phyloP scores from a whole-genome alignment of 1,140 invertebrate genomes.

The Brachionus plicatilis region DNA sequence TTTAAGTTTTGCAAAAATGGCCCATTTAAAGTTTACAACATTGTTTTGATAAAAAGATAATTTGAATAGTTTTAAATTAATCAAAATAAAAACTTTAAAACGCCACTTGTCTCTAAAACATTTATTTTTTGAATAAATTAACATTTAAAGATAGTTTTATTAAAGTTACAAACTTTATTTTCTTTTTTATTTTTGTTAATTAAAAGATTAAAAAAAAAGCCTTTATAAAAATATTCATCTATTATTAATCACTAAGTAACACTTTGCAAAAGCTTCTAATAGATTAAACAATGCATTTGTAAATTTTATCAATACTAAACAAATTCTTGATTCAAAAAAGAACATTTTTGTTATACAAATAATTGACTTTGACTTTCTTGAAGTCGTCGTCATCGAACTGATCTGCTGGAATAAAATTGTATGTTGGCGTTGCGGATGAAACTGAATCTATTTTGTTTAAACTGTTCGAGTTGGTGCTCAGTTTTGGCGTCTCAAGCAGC shows the following conservation, averaged over 20 bases:
- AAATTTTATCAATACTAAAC: neutral
- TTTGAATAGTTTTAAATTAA: too few species aligned
- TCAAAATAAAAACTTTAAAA: too few species aligned
- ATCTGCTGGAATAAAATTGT: neutral
- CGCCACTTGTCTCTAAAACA: too few species aligned
- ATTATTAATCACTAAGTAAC: neutral
- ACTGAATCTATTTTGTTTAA: neutral
- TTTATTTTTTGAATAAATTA: neutral
- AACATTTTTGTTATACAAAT: conserved; percentile 2
- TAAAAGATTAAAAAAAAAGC: neutral
- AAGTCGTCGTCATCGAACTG: conserved; percentile 18
- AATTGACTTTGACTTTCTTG: conserved; percentile 9
- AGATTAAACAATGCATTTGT: neutral
- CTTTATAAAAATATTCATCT: neutral
- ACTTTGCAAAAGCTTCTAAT: neutral
- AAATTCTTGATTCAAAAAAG: neutral
- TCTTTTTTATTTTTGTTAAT: neutral
- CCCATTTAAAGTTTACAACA: too few species aligned
- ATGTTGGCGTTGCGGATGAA: neutral
- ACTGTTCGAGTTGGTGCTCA: neutral
- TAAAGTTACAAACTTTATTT: neutral
- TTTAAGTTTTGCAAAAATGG: too few species aligned
- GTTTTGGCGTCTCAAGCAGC: neutral
- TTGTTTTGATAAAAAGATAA: too few species aligned
- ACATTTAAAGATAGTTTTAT: neutral